Conservation (phyloP, 2,888 invertebrate species). For the Fragum fragum region DNA sequence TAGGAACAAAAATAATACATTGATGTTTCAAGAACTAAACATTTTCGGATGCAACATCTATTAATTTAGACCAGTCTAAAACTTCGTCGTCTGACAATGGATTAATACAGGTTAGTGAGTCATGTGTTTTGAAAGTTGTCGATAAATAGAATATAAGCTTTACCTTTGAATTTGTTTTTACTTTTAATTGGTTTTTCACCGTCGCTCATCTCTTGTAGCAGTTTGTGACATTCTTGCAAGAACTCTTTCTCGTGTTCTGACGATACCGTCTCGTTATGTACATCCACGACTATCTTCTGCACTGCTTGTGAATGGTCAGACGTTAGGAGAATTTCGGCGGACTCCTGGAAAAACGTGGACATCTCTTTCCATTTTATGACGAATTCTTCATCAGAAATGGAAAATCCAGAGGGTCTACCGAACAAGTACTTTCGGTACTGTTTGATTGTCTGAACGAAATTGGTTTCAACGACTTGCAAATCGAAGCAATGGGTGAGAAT, state of each 20-base stretch:
- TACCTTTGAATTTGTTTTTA: slow-evolving; percentile 14
- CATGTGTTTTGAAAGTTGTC: too few relatives aligned
- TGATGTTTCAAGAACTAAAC: too few relatives aligned
- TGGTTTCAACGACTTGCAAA: not conserved
- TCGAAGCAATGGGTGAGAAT: slow-evolving; percentile 4
- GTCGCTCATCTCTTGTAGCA: slow-evolving; percentile 9
- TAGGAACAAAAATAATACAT: too few relatives aligned
- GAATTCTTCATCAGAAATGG: slow-evolving; percentile 9
- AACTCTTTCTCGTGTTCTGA: slow-evolving; percentile 18
- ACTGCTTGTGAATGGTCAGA: not conserved
- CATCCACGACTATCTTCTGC: not conserved
- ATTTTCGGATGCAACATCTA: too few relatives aligned
- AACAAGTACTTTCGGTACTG: slow-evolving; percentile 4
- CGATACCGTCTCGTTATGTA: not conserved
- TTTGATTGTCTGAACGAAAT: not conserved
- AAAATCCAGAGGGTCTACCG: slow-evolving; percentile 4
- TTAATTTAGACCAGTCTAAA: too few relatives aligned
- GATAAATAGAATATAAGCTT: too few relatives aligned
- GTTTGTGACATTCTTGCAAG: not conserved
- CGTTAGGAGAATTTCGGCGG: not conserved
- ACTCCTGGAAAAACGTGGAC: slow-evolving; percentile 12
- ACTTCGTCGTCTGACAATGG: too few relatives aligned
- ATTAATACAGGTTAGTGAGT: too few relatives aligned
- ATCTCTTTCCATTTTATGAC: slow-evolving; percentile 9
- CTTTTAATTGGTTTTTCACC: not conserved